These are phyloP conservation scores for Eupleurogrammus muticus DNA, from an alignment of 2,797 vertebrate species.

Conservation along the genomic window DNA sequence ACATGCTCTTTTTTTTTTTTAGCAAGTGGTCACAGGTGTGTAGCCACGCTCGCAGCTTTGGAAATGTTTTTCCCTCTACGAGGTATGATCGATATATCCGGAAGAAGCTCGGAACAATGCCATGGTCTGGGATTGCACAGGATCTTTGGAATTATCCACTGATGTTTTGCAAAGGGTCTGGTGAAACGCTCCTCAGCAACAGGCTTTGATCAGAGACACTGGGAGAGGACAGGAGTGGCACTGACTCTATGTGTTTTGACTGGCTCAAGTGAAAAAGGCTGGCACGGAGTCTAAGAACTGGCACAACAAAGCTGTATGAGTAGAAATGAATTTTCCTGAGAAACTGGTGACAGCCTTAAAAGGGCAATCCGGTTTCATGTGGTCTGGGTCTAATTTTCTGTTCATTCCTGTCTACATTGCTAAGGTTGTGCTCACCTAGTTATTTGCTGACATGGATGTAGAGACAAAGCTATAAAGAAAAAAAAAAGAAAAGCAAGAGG, in stretches of 20 bases:
- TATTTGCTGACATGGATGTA: neutral
- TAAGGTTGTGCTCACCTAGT: neutral
- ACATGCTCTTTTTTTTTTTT: conserved; percentile 17
- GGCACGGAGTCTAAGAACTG: conserved; percentile 30
- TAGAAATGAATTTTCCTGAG: conserved; percentile 38
- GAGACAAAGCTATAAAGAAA: neutral
- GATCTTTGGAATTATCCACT: conserved; percentile 59
- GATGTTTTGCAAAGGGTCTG: conserved; percentile 51
- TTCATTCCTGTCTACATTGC: conserved; percentile 16
- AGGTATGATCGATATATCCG: conserved; percentile 59
- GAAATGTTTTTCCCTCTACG: conserved; percentile 53
- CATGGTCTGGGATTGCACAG: conserved; percentile 46
- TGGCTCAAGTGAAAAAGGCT: conserved; percentile 38
- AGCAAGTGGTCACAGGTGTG: conserved; percentile 55
- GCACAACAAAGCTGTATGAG: conserved; percentile 32
- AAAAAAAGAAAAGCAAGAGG: neutral
- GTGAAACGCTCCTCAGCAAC: conserved; percentile 43
- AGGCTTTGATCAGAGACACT: conserved; percentile 61
- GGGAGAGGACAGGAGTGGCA: conserved; percentile 41
- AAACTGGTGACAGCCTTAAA: conserved; percentile 8
- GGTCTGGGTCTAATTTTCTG: conserved; percentile 13
- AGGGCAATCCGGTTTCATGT: conserved; percentile 21
- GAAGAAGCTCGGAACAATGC: conserved; percentile 47
- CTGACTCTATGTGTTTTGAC: conserved; percentile 48
- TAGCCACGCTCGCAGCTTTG: conserved; percentile 40